phyloP scores from a whole-genome alignment of 2,797 vertebrate genomes.

The Eleutherodactylus coqui region DNA sequence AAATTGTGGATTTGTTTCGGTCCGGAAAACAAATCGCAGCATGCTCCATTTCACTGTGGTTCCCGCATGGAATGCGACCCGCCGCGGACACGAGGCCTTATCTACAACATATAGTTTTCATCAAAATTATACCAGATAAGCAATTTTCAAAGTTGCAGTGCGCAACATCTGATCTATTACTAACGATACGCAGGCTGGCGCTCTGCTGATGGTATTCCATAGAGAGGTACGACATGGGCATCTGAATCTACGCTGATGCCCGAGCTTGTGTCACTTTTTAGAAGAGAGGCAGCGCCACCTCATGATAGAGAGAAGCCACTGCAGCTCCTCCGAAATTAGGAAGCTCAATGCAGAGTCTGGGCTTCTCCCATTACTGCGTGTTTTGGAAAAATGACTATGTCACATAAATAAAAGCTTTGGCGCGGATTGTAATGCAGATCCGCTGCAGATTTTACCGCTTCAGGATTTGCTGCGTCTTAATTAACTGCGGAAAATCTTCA shows the following conservation, averaged over 20 bases:
- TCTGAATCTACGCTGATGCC: background rate
- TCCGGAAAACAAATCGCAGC: no score
- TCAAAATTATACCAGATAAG: background rate
- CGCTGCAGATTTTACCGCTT: no score
- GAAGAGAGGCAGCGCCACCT: slow-evolving; percentile 15
- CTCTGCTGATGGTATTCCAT: background rate
- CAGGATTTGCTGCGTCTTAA: no score
- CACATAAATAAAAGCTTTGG: no score
- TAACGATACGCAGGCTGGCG: background rate
- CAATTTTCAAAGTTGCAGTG: background rate
- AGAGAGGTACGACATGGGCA: background rate
- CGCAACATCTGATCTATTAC: background rate
- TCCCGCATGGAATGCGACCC: no score
- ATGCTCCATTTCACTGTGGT: no score
- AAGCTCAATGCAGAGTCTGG: background rate
- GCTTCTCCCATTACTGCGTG: background rate
- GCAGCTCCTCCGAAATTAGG: background rate
- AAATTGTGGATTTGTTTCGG: no score
- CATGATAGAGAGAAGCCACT: background rate
- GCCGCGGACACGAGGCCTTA: no score
- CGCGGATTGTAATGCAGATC: no score
- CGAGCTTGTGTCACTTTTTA: background rate
- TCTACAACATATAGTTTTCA: background rate
- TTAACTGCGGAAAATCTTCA: no score
- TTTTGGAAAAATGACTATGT: background rate